Conservation (phyloP, 92 coral and sea anemone species). For the Phenganax marumi region DNA sequence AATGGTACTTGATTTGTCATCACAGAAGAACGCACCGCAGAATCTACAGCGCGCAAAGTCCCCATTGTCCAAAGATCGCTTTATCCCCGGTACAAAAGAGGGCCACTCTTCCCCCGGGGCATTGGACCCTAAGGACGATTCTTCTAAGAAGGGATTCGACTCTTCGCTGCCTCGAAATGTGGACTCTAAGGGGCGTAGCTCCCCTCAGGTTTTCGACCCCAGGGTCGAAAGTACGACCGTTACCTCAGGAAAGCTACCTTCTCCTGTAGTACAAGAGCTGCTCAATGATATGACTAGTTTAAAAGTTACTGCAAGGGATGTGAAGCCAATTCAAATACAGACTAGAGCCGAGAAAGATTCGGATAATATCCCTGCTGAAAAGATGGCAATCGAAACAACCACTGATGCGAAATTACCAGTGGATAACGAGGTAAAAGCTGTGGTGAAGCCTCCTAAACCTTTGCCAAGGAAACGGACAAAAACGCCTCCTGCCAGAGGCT, state of each 20-base stretch:
- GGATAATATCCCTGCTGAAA: neutral
- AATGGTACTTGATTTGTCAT: neutral
- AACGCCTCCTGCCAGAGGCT: slow-evolving; percentile 32
- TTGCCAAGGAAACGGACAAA: slow-evolving; percentile 34
- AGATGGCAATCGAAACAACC: neutral
- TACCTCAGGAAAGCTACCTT: neutral
- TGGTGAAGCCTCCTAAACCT: slow-evolving; percentile 12
- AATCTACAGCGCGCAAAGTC: neutral
- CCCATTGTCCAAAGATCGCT: neutral
- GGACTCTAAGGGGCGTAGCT: neutral
- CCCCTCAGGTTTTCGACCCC: slow-evolving; percentile 27
- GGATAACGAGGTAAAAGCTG: neutral
- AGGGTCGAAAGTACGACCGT: neutral
- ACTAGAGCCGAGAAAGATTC: slow-evolving; percentile 42
- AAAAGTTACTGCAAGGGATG: slow-evolving; percentile 13
- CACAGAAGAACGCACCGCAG: neutral
- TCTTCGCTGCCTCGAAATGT: too few species aligned
- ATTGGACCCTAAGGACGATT: neutral
- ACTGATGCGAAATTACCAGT: neutral
- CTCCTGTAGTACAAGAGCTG: slow-evolving; percentile 20
- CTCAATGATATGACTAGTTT: slow-evolving; percentile 14
- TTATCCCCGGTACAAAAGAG: neutral
- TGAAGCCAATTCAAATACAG: slow-evolving; percentile 30
- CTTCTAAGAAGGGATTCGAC: neutral
- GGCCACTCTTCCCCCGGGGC: neutral